A percentile compares a stretch with the other conserved stretches of the same genome.
These are phyloP conservation scores for Diabrotica virgifera DNA, from an alignment of 1,140 invertebrate species.

Conservation along the genomic window DNA sequence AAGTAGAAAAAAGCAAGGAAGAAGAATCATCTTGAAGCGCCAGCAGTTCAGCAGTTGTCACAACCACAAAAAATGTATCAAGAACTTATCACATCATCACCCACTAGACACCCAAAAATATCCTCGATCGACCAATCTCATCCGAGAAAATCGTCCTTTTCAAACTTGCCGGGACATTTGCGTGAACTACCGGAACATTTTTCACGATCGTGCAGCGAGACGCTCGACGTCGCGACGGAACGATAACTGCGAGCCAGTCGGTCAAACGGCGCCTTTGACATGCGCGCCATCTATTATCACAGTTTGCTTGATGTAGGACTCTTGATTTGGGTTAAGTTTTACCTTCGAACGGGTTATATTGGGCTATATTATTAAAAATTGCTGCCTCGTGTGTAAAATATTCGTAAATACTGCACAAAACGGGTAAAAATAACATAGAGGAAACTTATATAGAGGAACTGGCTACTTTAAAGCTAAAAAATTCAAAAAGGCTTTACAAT, in stretches of 20 bases:
- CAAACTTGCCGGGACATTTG: neutral
- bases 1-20: constrained; percentile 16
- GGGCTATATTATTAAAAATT: too few species aligned
- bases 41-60: neutral
- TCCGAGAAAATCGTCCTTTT: neutral
- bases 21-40: constrained; percentile 10
- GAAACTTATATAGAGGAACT: too few species aligned
- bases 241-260: constrained; percentile 27
- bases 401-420: too few species aligned
- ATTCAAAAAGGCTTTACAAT: too few species aligned
- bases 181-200: neutral
- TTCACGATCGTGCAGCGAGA: constrained; percentile 18
- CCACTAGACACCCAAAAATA: neutral
- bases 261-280: constrained; percentile 20
- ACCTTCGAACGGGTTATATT: too few species aligned
- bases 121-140: neutral
- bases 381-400: too few species aligned
- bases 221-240: constrained; percentile 25
- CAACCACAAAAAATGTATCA: neutral
- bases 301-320: constrained; percentile 24
- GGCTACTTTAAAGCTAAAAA: too few species aligned
- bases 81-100: neutral
- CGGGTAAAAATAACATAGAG: too few species aligned
- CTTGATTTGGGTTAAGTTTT: too few species aligned
- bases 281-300: constrained; percentile 25